Evolutionary conservation across 2,888 invertebrate species (phyloP), one percentile per base, ranked within the genome.

Genomic region (Limnephilus auricula): DNA sequence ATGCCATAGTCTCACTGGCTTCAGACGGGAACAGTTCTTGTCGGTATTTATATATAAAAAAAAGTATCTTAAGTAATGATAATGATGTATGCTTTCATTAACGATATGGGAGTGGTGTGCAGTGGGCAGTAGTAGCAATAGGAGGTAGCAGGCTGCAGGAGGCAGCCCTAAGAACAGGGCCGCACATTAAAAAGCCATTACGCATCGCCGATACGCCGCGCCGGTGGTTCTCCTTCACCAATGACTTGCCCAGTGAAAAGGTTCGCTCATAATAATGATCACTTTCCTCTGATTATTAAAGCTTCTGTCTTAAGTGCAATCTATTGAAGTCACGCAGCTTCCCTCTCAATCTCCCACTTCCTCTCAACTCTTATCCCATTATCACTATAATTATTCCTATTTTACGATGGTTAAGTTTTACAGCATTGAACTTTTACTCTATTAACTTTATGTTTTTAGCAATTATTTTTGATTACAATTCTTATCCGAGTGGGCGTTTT

Each of bases 271-370:
- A 25, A 50, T 50, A 25, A 65, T n/a, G 65, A 65, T 65, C 65
- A 65, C 65, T 65, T 65, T 65, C 65, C 2, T 65, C 65, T 65
- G 65, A 65, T 65, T 25, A 65, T 65, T 50, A 65, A 65, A 65
- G 65, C 65, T 65, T 65, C 65, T 65, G 65, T 65, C 65, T 65
- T 65, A n/a, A n/a, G 65, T n/a, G 65, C 65, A 65, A 65, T 65
- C 65, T 65, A 65, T 65, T 6, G 65, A 25, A 65, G 65, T 65
- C 65, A 65, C 65, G 65, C 65, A n/a, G 65, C 6, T 65, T 65
- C 65, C 25, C 25, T 65, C 65, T 25, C 65, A 65, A 65, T 65
- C 25, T 65, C 25, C 65, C 25, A 25, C 25, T 65, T 65, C 65
- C 65, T 65, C 65, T 65, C 6, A 25, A 65, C 65, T 65, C 65